Base-by-base conservation (phyloP, 2,113 vertebrate genomes). In the Hypanus sabinus region DNA sequence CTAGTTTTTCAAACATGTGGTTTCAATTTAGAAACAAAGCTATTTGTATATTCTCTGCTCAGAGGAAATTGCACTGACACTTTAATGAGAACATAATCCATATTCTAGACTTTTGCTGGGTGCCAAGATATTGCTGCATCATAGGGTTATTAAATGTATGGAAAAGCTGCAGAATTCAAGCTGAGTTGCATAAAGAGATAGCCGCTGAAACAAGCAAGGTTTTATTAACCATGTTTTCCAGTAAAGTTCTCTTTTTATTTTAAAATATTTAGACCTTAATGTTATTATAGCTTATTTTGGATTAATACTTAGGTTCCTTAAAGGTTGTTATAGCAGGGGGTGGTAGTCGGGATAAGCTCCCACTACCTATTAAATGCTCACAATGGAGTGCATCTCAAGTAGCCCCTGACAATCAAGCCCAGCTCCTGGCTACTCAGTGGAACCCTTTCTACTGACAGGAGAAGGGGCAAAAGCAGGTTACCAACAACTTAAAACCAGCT, bases 51-150 rank as follows among this genome's bases (percentile, higher is more conserved):
- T 71, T 93, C 60, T 71, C 38, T 24, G 71, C 71, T 71, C 68
- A 93, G 68, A 93, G 68, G 90, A 93, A 93, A 68, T 93, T 68
- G 57, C 33, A 38, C 65, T 93, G 90, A 71, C 90, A 93, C 90
- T 93, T 92, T 93, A 93, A 93, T 71, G 68, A 93, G 90, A 93
- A 93, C 90, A 93, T 93, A 93, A 93, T 38, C 65, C 88, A 91
- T 91, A 70, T 24, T 91, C 90, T 62, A 65, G 85, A 90, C 85
- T 93, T 36, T 93, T 73, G 46, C n/a, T 93, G 90, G 90, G 90
- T n/a, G 62, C 68, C 68, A 71, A 71, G 68, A 71, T 73, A 73
- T 73, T 27, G 55, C 68, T 73, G 36, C 46, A 68, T 24, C 68
- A 73, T 65, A 73, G 38, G 36, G 68, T 46, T 70, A 93, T 93